Conservation (phyloP, 1,140 invertebrate genomes). For the Trichonephila clavipes region DNA sequence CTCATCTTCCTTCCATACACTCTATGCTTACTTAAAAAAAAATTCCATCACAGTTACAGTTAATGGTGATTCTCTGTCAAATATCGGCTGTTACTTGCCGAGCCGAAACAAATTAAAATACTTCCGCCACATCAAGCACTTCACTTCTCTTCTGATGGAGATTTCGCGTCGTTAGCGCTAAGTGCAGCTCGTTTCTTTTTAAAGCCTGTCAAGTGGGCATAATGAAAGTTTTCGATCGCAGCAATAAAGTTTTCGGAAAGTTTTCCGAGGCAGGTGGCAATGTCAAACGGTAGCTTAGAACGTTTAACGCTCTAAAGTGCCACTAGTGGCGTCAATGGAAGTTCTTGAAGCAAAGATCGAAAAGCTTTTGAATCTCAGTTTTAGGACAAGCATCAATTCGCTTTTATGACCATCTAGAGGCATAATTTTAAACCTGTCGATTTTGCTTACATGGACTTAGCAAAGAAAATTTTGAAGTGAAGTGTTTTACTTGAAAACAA, state of each 20-base stretch:
- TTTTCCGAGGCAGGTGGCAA: neutral
- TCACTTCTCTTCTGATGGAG: constrained; percentile 15
- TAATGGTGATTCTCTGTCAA: neutral
- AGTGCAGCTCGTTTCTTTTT: constrained; percentile 23
- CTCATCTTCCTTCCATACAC: neutral
- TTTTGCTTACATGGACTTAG: too few relatives aligned
- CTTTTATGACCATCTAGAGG: too few relatives aligned
- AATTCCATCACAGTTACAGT: neutral
- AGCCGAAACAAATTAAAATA: neutral
- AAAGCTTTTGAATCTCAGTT: neutral
- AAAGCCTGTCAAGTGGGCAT: neutral
- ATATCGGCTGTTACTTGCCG: neutral
- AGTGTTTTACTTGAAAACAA: too few relatives aligned
- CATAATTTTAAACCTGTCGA: too few relatives aligned
- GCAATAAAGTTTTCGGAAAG: constrained; percentile 21
- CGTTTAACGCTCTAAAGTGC: neutral
- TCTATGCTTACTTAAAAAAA: neutral
- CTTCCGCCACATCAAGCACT: neutral
- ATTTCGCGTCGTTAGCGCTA: constrained; percentile 7
- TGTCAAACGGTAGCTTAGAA: neutral
- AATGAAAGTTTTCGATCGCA: constrained; percentile 12
- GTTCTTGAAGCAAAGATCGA: neutral
- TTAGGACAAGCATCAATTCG: neutral
- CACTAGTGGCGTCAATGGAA: neutral
- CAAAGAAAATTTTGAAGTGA: too few relatives aligned